A percentile compares a stretch with the other conserved stretches of the same genome.
Evolutionary conservation across 2,888 invertebrate species (phyloP).

Genomic region (Ophion slaviceki): DNA sequence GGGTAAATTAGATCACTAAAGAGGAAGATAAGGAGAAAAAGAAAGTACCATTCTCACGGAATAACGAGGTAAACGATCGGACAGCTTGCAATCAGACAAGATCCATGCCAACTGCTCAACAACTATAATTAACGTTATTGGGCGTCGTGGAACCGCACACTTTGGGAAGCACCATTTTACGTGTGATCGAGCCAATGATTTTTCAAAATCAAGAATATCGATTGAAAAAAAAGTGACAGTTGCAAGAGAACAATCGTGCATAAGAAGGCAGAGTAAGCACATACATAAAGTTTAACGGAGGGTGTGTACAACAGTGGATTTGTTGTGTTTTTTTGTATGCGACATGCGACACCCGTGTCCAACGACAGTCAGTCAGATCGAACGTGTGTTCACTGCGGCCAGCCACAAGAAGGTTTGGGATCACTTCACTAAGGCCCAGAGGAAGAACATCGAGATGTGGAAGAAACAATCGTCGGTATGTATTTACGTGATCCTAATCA

Average conservation of each 20-base stretch:
- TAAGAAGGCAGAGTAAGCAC: slow-evolving; percentile 59
- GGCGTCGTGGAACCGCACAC: slow-evolving; percentile 54
- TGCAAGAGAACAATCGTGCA: slow-evolving; percentile 17
- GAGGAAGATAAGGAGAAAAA: slow-evolving; percentile 38
- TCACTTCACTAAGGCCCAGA: slow-evolving; percentile 99
- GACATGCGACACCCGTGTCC: slow-evolving; percentile 82
- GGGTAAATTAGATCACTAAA: slow-evolving; percentile 48
- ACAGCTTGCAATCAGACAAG: slow-evolving; percentile 49
- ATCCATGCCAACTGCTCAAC: slow-evolving; percentile 25
- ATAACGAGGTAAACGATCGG: slow-evolving; percentile 56
- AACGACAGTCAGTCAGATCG: slow-evolving; percentile 98
- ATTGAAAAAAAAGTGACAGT: slow-evolving; percentile 38
- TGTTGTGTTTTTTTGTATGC: slow-evolving; percentile 84
- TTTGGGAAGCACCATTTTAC: slow-evolving; percentile 29
- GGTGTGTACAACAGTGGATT: slow-evolving; percentile 83
- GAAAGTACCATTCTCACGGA: slow-evolving; percentile 44
- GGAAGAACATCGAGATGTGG: slow-evolving; percentile 99
- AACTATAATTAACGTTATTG: slow-evolving; percentile 50
- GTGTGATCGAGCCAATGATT: slow-evolving; percentile 28
- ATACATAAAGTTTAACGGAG: slow-evolving; percentile 73
- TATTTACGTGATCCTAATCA: slow-evolving; percentile 72
- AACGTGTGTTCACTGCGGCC: slow-evolving; percentile 97
- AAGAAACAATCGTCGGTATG: slow-evolving; percentile 97
- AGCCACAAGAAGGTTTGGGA: slow-evolving; percentile 99
- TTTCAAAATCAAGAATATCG: slow-evolving; percentile 41